Evolutionary conservation across 2,113 vertebrate genomes (phyloP), one percentile per base, ranked within the genome.

Genomic region (Montifringilla adamsi): DNA sequence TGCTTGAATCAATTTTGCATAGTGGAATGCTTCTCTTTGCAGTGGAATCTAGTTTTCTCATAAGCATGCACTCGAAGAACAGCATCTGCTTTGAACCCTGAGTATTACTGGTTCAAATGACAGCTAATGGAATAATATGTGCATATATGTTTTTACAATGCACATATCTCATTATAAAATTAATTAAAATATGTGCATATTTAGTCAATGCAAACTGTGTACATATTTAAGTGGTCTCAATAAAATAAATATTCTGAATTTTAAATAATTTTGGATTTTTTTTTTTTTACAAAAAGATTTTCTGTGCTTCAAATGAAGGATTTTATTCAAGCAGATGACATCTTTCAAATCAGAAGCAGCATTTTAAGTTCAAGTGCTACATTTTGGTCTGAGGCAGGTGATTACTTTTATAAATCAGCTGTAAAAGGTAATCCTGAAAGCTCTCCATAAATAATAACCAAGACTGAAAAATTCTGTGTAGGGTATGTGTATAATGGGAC

Each of bases 401-500:
- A 97, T 96, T 96, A 95, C 93, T 95, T 95, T 94, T 95, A 93
- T 93, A 95, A 95, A 95, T 93, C 93, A 91, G 37, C 87, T 95
- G 93, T 95, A 95, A 96, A 96, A 95, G 90, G 79, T 95, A 96
- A 94, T 96, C 87, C 79, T 88, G 67, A 95, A 95, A 96, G 72
- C 92, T 91, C 87, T 95, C 84, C 70, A 94, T 95, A 96, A 94
- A 92, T 96, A 95, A 97, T 91, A 95, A 94, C 87, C 82, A 80
- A 80, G 94, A 67, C 90, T 93, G 80, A 90, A 93, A 95, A 90
- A 88, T 95, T 95, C 82, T 88, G 53, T 91, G 66, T 94, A 83
- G 70, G 50, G 55, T 94, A 35, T 96, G 52, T 93, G n/a, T 90
- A 81, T 94, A 96, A 96, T 90, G 80, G 79, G 44, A 89, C 83